These are phyloP conservation scores for Tetheella fluctuosa DNA, from an alignment of 2,888 invertebrate species.

Conservation along the genomic window DNA sequence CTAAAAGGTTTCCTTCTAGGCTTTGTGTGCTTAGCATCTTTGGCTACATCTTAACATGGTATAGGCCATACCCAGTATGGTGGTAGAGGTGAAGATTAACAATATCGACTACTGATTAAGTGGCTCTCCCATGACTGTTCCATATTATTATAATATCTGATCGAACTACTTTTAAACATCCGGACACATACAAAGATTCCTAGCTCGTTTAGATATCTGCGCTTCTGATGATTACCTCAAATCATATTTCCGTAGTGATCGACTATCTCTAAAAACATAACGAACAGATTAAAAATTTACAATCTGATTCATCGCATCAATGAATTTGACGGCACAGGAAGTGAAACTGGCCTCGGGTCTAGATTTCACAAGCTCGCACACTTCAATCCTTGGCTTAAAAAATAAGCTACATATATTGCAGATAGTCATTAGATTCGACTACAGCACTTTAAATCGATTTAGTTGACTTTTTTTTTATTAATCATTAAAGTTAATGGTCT, in stretches of 20 bases:
- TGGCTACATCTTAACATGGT: no score
- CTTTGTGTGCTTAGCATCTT: no score
- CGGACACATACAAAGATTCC: neutral
- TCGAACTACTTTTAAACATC: neutral
- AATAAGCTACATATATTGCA: conserved; percentile 21
- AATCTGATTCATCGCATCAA: conserved; percentile 40
- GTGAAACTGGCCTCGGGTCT: conserved; percentile 54
- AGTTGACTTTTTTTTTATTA: neutral
- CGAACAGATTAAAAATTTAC: conserved; percentile 30
- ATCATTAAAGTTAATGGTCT: neutral
- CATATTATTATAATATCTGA: neutral
- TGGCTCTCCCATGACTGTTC: neutral
- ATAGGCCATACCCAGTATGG: no score
- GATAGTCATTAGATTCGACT: conserved; percentile 11
- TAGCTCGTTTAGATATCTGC: neutral
- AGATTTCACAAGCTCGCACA: conserved; percentile 44
- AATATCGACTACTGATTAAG: no score
- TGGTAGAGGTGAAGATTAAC: no score
- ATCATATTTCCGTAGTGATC: conserved; percentile 1
- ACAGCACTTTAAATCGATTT: neutral
- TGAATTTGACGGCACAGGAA: conserved; percentile 55
- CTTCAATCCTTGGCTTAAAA: conserved; percentile 32
- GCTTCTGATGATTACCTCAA: conserved; percentile 3
- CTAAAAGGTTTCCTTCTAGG: no score
- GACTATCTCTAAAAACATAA: conserved; percentile 18